These are phyloP conservation scores for Nemotelus nigrinus DNA, from an alignment of 2,888 invertebrate genomes.

Conservation along the genomic window DNA sequence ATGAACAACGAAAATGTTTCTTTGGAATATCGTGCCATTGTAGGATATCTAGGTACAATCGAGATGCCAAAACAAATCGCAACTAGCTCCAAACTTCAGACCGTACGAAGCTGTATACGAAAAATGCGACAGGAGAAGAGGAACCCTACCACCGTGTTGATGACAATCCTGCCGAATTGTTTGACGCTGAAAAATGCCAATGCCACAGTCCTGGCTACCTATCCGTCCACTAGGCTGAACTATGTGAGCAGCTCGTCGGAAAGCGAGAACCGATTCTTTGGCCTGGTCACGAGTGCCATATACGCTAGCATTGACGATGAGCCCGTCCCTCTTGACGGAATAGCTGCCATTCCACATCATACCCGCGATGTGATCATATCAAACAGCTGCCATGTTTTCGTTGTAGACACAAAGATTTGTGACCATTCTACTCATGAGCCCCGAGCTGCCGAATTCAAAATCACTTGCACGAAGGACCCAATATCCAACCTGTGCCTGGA, in stretches of 20 bases:
- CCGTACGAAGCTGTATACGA: conserved; percentile 87
- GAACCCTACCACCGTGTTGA: conserved; percentile 83
- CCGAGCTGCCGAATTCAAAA: conserved; percentile 85
- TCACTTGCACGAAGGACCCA: conserved; percentile 83
- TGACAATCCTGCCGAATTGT: conserved; percentile 84
- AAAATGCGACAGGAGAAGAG: conserved; percentile 89
- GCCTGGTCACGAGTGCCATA: conserved; percentile 87
- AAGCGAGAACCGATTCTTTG: conserved; percentile 91
- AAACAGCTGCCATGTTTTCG: conserved; percentile 95
- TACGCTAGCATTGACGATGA: conserved; percentile 65
- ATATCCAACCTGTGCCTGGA: conserved; percentile 84
- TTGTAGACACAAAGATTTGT: conserved; percentile 86
- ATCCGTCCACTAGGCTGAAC: conserved; percentile 84
- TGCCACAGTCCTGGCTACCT: conserved; percentile 84
- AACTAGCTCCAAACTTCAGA: conserved; percentile 77
- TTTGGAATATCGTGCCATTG: conserved; percentile 83
- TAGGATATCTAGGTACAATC: conserved; percentile 95
- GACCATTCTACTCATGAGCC: conserved; percentile 82
- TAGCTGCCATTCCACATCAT: conserved; percentile 51
- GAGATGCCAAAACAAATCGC: conserved; percentile 90
- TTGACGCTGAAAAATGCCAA: conserved; percentile 82
- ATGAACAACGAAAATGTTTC: conserved; percentile 61
- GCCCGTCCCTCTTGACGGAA: conserved; percentile 43
- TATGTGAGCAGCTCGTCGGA: conserved; percentile 92
- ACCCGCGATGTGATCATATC: conserved; percentile 70